A percentile compares a stretch with the other conserved stretches of the same genome.
Evolutionary conservation across 2,888 invertebrate species (phyloP).

Genomic region (Melieria crassipennis): DNA sequence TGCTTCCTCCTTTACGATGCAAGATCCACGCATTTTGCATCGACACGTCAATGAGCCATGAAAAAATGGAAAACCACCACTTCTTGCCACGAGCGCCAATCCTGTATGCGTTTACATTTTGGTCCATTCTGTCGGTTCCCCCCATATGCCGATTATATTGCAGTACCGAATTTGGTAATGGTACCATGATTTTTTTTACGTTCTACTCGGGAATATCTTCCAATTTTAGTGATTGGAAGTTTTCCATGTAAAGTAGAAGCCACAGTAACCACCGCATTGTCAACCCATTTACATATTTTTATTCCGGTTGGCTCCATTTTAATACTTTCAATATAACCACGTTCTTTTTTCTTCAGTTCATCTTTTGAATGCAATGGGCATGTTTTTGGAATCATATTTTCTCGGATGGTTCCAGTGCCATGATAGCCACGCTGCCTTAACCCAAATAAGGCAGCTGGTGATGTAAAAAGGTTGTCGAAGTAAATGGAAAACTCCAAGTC

Average conservation of each 20-base stretch:
- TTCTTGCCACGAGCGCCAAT: too few relatives aligned
- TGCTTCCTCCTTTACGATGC: too few relatives aligned
- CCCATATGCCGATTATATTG: too few relatives aligned
- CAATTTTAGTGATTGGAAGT: too few relatives aligned
- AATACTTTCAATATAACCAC: slow-evolving; percentile 2
- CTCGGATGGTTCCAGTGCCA: slow-evolving; percentile 22
- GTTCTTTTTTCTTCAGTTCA: slow-evolving; percentile 5
- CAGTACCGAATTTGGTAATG: too few relatives aligned
- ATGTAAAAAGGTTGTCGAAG: slow-evolving; percentile 18
- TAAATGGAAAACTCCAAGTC: slow-evolving; percentile 27
- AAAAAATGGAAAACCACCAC: too few relatives aligned
- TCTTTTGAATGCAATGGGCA: slow-evolving; percentile 19
- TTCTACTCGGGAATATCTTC: not conserved
- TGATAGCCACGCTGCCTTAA: slow-evolving; percentile 23
- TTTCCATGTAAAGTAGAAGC: too few relatives aligned
- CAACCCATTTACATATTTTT: slow-evolving; percentile 17
- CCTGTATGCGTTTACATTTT: too few relatives aligned
- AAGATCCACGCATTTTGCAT: too few relatives aligned
- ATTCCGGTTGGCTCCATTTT: slow-evolving; percentile 1
- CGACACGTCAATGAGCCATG: too few relatives aligned
- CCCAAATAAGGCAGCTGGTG: slow-evolving; percentile 14
- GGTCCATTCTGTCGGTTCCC: too few relatives aligned
- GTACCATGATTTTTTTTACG: too few relatives aligned
- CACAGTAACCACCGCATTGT: slow-evolving; percentile 28
- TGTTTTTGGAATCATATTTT: slow-evolving; percentile 25